phyloP scores from a whole-genome alignment of 1,140 invertebrate genomes.

The Pseudoatta argentina region DNA sequence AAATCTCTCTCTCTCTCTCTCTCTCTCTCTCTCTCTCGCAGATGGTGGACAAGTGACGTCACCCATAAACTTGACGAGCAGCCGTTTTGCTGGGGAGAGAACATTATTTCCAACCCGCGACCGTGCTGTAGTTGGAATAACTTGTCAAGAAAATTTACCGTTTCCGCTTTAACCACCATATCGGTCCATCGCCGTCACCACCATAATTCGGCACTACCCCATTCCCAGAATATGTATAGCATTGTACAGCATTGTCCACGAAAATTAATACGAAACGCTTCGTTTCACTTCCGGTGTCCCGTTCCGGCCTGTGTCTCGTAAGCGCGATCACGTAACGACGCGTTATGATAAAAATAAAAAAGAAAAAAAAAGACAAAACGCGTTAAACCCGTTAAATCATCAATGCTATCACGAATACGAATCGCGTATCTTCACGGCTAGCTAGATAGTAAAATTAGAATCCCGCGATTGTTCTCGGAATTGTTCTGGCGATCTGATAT shows the following conservation, averaged over 20 bases:
- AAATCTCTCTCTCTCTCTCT: slow-evolving; percentile 53
- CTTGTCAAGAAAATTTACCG: slow-evolving; percentile 72
- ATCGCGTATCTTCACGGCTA: background rate
- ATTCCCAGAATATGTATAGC: slow-evolving; percentile 63
- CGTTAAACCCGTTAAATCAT: slow-evolving; percentile 39
- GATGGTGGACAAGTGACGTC: slow-evolving; percentile 80
- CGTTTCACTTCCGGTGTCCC: slow-evolving; percentile 71
- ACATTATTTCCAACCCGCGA: slow-evolving; percentile 78
- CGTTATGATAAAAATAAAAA: slow-evolving; percentile 37
- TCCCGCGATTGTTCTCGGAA: slow-evolving; percentile 42
- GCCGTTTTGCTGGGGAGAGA: slow-evolving; percentile 71
- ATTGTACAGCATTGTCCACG: slow-evolving; percentile 64
- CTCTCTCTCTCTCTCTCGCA: slow-evolving; percentile 56
- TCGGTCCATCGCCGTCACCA: slow-evolving; percentile 19
- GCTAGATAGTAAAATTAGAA: slow-evolving; percentile 58
- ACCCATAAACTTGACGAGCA: slow-evolving; percentile 78
- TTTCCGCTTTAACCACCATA: slow-evolving; percentile 71
- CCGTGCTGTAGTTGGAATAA: slow-evolving; percentile 58
- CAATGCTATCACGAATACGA: slow-evolving; percentile 18
- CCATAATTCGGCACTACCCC: slow-evolving; percentile 38
- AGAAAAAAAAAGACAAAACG: background rate
- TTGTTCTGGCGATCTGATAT: slow-evolving; percentile 52
- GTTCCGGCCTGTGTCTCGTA: slow-evolving; percentile 32
- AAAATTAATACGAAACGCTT: slow-evolving; percentile 73
- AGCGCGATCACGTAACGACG: slow-evolving; percentile 53